These are phyloP conservation scores for Bellardia bayeri DNA, from an alignment of 2,888 invertebrate genomes.

Conservation along the genomic window DNA sequence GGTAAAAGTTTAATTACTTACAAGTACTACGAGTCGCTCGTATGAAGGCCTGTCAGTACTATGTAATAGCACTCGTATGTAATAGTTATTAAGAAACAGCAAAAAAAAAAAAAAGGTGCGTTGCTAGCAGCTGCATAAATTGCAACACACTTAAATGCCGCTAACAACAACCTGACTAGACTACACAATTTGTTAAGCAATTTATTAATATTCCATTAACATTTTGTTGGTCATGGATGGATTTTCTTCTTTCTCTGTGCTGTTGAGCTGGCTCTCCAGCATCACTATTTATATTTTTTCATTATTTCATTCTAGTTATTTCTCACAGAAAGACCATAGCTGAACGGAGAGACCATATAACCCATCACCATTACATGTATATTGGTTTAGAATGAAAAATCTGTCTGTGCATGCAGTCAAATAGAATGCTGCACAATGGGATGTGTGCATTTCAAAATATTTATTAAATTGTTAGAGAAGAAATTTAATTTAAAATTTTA, in stretches of 20 bases:
- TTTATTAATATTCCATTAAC: constrained; percentile 82
- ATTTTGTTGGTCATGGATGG: constrained; percentile 72
- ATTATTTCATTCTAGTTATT: constrained; percentile 27
- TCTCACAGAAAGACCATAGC: constrained; percentile 18
- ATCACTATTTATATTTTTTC: background rate
- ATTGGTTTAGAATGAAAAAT: constrained; percentile 53
- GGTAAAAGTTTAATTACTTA: constrained; percentile 58
- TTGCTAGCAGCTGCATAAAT: constrained; percentile 71
- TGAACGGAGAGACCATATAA: constrained; percentile 40
- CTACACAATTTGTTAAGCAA: constrained; percentile 80
- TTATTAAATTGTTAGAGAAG: too few species aligned
- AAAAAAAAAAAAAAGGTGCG: constrained; percentile 26
- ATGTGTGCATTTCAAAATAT: background rate
- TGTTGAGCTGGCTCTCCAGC: background rate
- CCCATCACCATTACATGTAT: constrained; percentile 49
- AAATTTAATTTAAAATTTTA: too few species aligned
- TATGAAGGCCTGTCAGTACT: constrained; percentile 14
- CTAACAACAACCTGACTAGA: constrained; percentile 76
- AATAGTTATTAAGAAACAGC: background rate
- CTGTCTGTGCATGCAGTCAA: constrained; percentile 22
- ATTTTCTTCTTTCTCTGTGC: constrained; percentile 33
- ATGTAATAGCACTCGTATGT: constrained; percentile 34
- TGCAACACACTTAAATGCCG: constrained; percentile 68
- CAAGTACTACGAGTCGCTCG: background rate
- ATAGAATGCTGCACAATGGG: constrained; percentile 43